These are phyloP conservation scores for Dorcus parallelipipedus DNA, from an alignment of 2,888 invertebrate species.

Conservation along the genomic window DNA sequence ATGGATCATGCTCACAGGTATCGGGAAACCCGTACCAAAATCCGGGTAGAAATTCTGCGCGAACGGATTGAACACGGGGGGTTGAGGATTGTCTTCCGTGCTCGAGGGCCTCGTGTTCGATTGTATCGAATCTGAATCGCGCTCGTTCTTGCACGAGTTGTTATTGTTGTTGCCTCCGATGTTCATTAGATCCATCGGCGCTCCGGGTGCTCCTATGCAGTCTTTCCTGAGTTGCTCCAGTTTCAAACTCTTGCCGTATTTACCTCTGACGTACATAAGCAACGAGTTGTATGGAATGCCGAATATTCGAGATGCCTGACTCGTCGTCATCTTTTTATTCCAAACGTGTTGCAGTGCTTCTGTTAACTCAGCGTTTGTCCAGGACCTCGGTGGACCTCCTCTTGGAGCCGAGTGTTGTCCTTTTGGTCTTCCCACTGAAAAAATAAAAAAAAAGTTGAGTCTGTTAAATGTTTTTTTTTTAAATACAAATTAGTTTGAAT, in stretches of 20 bases:
- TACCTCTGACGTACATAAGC: slow-evolving; percentile 88
- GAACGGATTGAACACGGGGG: slow-evolving; percentile 68
- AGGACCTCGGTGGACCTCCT: slow-evolving; percentile 86
- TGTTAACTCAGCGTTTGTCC: slow-evolving; percentile 89
- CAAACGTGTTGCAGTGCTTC: slow-evolving; percentile 91
- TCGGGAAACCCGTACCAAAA: slow-evolving; percentile 73
- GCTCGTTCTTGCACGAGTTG: slow-evolving; percentile 56
- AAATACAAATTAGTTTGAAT: background rate
- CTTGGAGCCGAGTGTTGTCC: slow-evolving; percentile 89
- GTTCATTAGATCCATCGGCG: slow-evolving; percentile 57
- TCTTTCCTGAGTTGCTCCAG: slow-evolving; percentile 84
- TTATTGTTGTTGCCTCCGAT: slow-evolving; percentile 50
- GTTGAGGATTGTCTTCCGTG: slow-evolving; percentile 52
- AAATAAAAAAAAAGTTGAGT: background rate
- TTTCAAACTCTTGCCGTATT: slow-evolving; percentile 89
- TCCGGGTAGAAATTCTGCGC: slow-evolving; percentile 81
- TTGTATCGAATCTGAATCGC: slow-evolving; percentile 39
- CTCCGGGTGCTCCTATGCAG: slow-evolving; percentile 75
- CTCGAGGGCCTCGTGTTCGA: slow-evolving; percentile 58
- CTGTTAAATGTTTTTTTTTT: background rate
- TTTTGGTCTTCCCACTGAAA: slow-evolving; percentile 76
- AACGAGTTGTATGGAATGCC: slow-evolving; percentile 92
- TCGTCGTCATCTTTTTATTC: slow-evolving; percentile 94
- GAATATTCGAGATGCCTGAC: slow-evolving; percentile 85
- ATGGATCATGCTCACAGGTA: slow-evolving; percentile 82